A percentile compares a stretch with the other conserved stretches of the same genome.
Evolutionary conservation across 2,797 vertebrate genomes (phyloP).

Genomic region (Pangasius krempfi): DNA sequence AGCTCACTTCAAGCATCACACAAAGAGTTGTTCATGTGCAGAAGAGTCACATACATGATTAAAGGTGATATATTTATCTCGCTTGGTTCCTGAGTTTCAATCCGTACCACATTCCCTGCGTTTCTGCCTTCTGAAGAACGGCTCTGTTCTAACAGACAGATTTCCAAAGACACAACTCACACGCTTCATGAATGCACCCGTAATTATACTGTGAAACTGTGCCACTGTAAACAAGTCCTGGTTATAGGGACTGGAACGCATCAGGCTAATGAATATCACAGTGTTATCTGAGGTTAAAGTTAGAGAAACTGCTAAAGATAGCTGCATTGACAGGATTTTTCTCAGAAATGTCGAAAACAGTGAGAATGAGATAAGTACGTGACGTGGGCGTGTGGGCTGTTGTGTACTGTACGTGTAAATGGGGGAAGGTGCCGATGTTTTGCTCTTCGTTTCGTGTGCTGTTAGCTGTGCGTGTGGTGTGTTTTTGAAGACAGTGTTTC

Average conservation of each 20-base stretch:
- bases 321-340: not conserved
- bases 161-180: not conserved
- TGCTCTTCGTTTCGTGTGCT: not conserved
- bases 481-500: not conserved
- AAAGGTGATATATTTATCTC: not conserved
- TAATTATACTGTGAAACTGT: not conserved
- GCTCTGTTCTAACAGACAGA: not conserved
- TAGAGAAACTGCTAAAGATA: not conserved
- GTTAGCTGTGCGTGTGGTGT: not conserved
- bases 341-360: not conserved
- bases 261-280: not conserved
- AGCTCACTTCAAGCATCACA: not conserved
- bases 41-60: not conserved
- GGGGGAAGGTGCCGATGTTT: conserved; percentile 25
- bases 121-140: not conserved
- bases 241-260: not conserved
- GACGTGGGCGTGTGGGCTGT: conserved; percentile 25
- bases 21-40: not conserved
- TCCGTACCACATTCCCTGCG: not conserved
- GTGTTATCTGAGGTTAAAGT: not conserved
- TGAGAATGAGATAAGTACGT: not conserved
- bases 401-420: conserved; percentile 8
- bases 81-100: not conserved
- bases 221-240: not conserved
- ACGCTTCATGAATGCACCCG: not conserved